Evolutionary conservation across 2,113 vertebrate species (phyloP), one percentile per base, ranked within the genome.

Genomic region (Balaeniceps rex): DNA sequence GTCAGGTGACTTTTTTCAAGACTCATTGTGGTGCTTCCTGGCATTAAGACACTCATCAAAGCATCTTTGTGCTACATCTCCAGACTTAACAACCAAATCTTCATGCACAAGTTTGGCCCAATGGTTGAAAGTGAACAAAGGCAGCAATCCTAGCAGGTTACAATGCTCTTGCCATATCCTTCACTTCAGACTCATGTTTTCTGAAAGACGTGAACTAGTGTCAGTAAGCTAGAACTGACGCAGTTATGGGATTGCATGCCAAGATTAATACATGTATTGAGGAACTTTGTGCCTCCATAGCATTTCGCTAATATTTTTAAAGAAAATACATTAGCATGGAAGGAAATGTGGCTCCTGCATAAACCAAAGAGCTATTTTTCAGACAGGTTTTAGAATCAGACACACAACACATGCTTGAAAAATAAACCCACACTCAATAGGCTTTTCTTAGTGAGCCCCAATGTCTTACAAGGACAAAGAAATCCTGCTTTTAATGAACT

Each of bases 271-370:
- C 12, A 64, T 2, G 12, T 44, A 77, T 69, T 58, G 63, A 80
- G 55, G 64, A 95, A 86, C 84, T 69, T 19, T 42, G 51, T 87
- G 64, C 63, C 78, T 93, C 66, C 33, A 31, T 9, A 36, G 36
- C 49, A 71, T 89, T 95, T 91, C 71, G 83, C 49, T 42, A 83
- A 83, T 87, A 94, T 93, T 95, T 95, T 95, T 88, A 68, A 94
- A 93, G 74, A 91, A 95, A 95, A 95, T 47, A 94, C 38, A 97
- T 66, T 80, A 71, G 34, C 47, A 57, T 65, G 86, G 86, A 89
- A 94, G 77, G 86, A 97, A 96, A 94, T 31, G 47, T 89, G 54
- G 61, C 42, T 92, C 87, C 77, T 95, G 57, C 61, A 89, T 72
- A 94, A 94, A 95, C 57, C 94, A 71, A 83, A 84, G 57, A 78